Percentiles rank a stretch among this genome's conserved stretches.
Evolutionary conservation across 2,113 vertebrate genomes (phyloP).

Genomic region (Rhipidura dahli): DNA sequence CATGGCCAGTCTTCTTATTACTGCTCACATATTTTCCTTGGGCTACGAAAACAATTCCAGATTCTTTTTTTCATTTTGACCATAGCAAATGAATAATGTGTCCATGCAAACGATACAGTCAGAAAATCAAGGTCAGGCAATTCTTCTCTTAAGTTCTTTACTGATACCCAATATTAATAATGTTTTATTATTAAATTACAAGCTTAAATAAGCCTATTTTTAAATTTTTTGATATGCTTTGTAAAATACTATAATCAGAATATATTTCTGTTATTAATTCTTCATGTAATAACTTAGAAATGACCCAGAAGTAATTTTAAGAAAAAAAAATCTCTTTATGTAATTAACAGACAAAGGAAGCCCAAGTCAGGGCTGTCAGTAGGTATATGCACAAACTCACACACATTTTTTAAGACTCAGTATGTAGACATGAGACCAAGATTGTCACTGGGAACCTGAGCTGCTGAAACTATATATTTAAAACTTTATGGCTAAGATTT

Average conservation of each 20-base stretch:
- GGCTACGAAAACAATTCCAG: conserved; percentile 67
- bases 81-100: conserved; percentile 53
- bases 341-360: neutral
- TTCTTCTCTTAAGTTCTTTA: neutral
- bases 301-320: neutral
- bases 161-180: neutral
- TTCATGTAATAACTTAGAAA: neutral
- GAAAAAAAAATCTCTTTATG: neutral
- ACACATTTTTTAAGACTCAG: neutral
- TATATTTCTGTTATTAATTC: neutral
- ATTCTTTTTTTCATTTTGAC: conserved; percentile 28
- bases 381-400: neutral
- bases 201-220: neutral
- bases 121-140: conserved; percentile 41
- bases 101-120: conserved; percentile 44
- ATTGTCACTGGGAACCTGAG: neutral
- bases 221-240: neutral
- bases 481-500: neutral
- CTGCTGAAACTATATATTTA: neutral
- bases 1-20: conserved; percentile 65
- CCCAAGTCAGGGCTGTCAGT: neutral
- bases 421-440: neutral
- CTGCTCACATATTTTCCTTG: conserved; percentile 63
- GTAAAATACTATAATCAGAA: neutral
- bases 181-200: neutral